phyloP scores from a whole-genome alignment of 2,888 invertebrate species.

The Plemyria rubiginata region DNA sequence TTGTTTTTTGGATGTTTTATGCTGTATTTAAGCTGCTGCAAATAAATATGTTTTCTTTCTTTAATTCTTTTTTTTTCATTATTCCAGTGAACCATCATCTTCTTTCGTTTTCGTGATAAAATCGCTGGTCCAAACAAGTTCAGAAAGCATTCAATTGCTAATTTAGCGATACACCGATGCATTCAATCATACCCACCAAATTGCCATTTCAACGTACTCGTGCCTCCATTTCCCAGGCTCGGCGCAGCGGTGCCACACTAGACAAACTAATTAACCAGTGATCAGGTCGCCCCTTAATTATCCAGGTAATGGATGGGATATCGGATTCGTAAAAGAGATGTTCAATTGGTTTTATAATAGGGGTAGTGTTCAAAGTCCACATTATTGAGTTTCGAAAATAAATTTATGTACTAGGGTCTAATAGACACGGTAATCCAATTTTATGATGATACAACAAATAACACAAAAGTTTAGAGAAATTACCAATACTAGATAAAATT shows the following conservation, averaged over 20 bases:
- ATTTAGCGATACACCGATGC: slow-evolving; percentile 2
- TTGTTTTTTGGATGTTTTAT: too few relatives aligned
- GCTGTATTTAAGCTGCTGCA: too few relatives aligned
- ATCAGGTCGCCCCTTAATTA: slow-evolving; percentile 33
- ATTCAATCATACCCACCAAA: slow-evolving; percentile 3
- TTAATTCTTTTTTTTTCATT: too few relatives aligned
- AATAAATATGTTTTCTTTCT: too few relatives aligned
- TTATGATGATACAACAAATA: too few relatives aligned
- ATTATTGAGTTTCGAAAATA: not conserved
- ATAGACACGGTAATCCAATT: too few relatives aligned
- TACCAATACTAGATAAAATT: too few relatives aligned
- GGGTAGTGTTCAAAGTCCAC: not conserved
- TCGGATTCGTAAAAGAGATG: slow-evolving; percentile 8
- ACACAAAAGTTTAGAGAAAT: too few relatives aligned
- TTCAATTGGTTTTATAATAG: slow-evolving; percentile 1
- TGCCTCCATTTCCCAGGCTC: not conserved
- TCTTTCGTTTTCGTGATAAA: not conserved
- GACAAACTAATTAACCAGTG: slow-evolving; percentile 34
- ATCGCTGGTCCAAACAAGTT: not conserved
- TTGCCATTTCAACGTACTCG: not conserved
- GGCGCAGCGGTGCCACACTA: slow-evolving; percentile 22
- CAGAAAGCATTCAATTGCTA: not conserved
- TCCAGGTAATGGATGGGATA: slow-evolving; percentile 29
- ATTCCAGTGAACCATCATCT: not conserved
- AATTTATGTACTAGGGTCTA: too few relatives aligned